Base-by-base conservation (phyloP, 2,888 invertebrate species). In the Hipparchia sbordonii region DNA sequence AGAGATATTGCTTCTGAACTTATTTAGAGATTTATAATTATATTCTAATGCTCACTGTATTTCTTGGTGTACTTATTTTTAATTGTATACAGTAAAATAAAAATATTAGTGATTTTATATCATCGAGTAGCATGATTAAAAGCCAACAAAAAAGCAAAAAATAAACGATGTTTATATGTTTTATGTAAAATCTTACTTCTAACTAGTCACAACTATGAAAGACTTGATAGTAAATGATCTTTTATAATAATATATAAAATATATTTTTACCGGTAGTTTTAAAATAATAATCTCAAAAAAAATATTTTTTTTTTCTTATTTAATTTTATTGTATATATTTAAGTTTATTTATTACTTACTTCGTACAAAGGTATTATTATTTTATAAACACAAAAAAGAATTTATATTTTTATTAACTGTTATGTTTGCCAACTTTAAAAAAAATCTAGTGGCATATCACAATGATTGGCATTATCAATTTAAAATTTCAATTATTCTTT, bases 141-240 rank as follows among this genome's bases (percentile, higher is more conserved):
- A 61, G n/a, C 7, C 60, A 61, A 45, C 12, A 39, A n/a, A 62
- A 62, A 62, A 62, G 7, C 5, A 45, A 61, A 61, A n/a, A 61
- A 10, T 12, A 2, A 2, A 2, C 8, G 45, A 1, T 7, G 0
- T 13, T 8, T 62, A 46, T 12, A 33, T 9, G 33, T 12, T 6
- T 1, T 60, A 12, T 1, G 33, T 10, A 7, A 39, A 10, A 60
- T 39, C 10, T 59, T 33, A 6, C 33, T 12, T 39, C 2, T 48
- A 65, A 33, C 65, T 65, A 65, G 65, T 65, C 65, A 65, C 51
- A 65, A 33, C 23, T 52, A 2, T 52, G 3, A 33, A 65, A 65
- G 65, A 65, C 51, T 65, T 63, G 51, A 39, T 39, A 39, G 5
- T 39, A 65, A 33, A 52, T 63, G 23, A 65, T 65, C 48, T 48